Evolutionary conservation across 23 tunicate genomes (phyloP).

Genomic region (Halocynthia aurantium): DNA sequence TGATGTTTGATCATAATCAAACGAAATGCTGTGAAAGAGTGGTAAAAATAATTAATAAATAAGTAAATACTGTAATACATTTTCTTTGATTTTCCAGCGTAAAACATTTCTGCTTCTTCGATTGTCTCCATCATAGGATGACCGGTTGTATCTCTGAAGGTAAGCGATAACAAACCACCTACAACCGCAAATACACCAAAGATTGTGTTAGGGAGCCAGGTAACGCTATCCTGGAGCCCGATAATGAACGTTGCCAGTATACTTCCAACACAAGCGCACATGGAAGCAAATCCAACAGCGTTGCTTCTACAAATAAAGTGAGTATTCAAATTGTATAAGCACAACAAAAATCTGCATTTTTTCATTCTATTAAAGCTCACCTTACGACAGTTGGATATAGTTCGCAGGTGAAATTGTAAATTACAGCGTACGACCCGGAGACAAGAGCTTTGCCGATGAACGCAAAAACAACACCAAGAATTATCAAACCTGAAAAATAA

Average conservation of each 20-base stretch:
- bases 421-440: constrained; percentile 10
- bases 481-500: not conserved
- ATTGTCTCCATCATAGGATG: constrained; percentile 19
- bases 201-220: constrained; percentile 68
- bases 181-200: constrained; percentile 39
- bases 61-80: no score
- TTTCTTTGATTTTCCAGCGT: constrained; percentile 7
- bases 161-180: constrained; percentile 16
- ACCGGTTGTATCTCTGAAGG: constrained; percentile 21
- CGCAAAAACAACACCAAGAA: constrained; percentile 12
- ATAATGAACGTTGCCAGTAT: constrained; percentile 55
- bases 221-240: constrained; percentile 34
- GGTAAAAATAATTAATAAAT: no score
- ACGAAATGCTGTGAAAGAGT: no score
- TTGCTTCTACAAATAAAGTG: constrained; percentile 26
- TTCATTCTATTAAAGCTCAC: not conserved
- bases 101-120: constrained; percentile 25
- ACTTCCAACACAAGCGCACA: constrained; percentile 56
- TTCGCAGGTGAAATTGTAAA: constrained; percentile 30
- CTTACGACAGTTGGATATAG: constrained; percentile 23
- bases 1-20: no score
- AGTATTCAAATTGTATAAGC: no score
- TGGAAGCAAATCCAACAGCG: constrained; percentile 55
- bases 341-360: no score
- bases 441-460: constrained; percentile 17